Evolutionary conservation across 2,113 vertebrate species (phyloP).

Genomic region (Pterocles orientalis): DNA sequence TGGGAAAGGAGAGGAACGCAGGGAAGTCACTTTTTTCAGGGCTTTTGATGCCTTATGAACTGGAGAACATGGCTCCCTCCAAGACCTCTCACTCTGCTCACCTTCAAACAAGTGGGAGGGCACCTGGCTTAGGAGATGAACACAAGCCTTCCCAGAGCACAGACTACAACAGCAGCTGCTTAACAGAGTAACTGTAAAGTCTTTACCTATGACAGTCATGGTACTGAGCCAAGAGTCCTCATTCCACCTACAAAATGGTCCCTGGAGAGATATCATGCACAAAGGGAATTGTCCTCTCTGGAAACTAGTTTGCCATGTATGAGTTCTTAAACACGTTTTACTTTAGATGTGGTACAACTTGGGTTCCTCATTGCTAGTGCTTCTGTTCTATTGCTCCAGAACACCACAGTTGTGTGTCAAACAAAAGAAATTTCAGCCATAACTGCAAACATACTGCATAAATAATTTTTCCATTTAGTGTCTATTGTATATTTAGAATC

Average conservation of each 20-base stretch:
- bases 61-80: neutral
- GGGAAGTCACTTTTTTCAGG: neutral
- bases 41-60: neutral
- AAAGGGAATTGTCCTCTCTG: neutral
- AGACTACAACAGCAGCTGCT: neutral
- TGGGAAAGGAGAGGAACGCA: neutral
- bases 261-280: neutral
- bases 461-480: neutral
- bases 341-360: neutral
- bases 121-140: neutral
- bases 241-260: neutral
- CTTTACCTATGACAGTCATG: accelerated
- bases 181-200: neutral
- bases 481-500: neutral
- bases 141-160: neutral
- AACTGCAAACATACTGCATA: neutral
- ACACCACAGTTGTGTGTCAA: neutral
- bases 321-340: neutral
- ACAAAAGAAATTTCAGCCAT: neutral
- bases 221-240: neutral
- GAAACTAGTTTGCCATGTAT: neutral
- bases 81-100: neutral
- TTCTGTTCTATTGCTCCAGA: neutral
- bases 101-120: neutral
- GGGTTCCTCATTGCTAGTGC: neutral